A percentile compares a stretch with the other conserved stretches of the same genome.
Conservation (phyloP, 1,140 invertebrate species). For the Bombus pascuorum region DNA sequence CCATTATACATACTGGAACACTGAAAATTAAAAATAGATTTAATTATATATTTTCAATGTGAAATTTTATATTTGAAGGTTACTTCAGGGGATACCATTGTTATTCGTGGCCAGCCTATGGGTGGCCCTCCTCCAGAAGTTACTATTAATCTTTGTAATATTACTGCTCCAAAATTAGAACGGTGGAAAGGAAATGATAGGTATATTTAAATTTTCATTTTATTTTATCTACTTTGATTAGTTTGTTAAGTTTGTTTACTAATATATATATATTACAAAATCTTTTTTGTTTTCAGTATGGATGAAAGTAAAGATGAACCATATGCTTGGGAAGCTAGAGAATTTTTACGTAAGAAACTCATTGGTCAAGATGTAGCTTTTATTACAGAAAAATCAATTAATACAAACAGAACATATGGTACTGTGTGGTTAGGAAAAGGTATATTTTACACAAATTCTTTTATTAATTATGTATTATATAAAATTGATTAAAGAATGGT, state of each 20-base stretch:
- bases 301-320: conserved; percentile 94
- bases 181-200: conserved; percentile 81
- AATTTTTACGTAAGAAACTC: conserved; percentile 95
- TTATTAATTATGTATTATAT: neutral
- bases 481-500: neutral
- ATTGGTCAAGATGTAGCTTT: conserved; percentile 95
- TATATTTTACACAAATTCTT: conserved; percentile 67
- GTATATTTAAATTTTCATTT: conserved; percentile 51
- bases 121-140: conserved; percentile 95
- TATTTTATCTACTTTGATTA: neutral
- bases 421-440: conserved; percentile 92
- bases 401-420: conserved; percentile 93
- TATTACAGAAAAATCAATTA: conserved; percentile 87
- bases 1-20: neutral
- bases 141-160: conserved; percentile 93
- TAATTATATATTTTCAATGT: neutral
- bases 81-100: conserved; percentile 77
- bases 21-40: neutral
- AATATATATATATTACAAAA: neutral
- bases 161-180: conserved; percentile 95
- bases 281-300: conserved; percentile 30
- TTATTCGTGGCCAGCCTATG: conserved; percentile 76
- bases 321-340: conserved; percentile 97
- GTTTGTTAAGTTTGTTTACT: neutral
- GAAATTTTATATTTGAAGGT: conserved; percentile 65